Conservation (phyloP, 2,113 vertebrate genomes). For the Prionailurus viverrinus region DNA sequence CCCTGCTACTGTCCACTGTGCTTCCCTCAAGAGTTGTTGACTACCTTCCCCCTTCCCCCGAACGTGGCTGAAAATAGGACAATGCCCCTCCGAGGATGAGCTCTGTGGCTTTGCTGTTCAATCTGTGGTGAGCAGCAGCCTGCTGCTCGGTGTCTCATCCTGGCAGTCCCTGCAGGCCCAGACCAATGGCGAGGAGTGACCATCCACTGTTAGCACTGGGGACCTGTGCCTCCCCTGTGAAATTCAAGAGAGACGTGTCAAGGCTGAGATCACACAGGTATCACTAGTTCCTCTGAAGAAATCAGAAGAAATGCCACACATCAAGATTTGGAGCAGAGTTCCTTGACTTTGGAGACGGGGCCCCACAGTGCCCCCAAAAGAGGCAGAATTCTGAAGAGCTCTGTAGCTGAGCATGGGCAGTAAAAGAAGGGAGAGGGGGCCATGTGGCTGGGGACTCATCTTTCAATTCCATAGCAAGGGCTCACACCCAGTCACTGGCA, state of each 20-base stretch:
- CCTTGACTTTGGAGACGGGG: neutral
- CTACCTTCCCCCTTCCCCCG: neutral
- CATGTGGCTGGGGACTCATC: neutral
- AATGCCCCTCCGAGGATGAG: neutral
- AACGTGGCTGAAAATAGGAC: neutral
- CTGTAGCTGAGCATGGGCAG: neutral
- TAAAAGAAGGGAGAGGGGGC: neutral
- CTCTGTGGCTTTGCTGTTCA: fast-evolving
- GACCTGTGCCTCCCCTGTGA: fast-evolving
- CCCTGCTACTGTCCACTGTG: neutral
- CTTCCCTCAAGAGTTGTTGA: neutral
- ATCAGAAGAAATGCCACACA: neutral
- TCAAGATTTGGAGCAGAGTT: too few relatives aligned
- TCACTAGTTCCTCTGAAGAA: neutral
- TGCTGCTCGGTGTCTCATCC: neutral
- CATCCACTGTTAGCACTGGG: fast-evolving
- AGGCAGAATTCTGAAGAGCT: neutral
- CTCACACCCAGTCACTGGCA: neutral
- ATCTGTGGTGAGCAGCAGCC: neutral
- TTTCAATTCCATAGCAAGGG: neutral
- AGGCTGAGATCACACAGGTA: neutral
- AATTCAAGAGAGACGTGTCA: neutral
- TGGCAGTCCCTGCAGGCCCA: neutral
- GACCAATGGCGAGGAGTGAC: neutral
- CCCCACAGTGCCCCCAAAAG: neutral